Evolutionary conservation across 35 echinoderm and acorn worm species (phyloP).

Genomic region (Stichopus chloronotus): DNA sequence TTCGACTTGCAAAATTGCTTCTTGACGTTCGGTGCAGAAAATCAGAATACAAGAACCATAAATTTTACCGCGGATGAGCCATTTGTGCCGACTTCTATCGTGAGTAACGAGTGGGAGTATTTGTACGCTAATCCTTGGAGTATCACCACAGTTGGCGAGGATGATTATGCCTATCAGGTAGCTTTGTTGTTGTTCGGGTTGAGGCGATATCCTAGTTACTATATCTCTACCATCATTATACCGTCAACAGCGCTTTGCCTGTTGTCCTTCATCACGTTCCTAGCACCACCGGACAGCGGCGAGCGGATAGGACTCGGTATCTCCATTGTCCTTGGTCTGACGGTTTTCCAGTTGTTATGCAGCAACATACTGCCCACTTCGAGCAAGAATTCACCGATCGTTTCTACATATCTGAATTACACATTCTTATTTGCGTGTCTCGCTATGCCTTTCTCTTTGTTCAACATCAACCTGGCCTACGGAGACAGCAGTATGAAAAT

Average conservation of each 20-base stretch:
- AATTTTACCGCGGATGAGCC: no score
- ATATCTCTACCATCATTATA: not conserved
- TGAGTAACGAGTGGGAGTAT: no score
- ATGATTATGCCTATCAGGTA: not conserved
- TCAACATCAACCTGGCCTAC: not conserved
- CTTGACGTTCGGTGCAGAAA: no score
- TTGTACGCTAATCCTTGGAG: no score
- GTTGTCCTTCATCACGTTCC: not conserved
- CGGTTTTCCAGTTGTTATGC: not conserved
- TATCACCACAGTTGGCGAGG: no score
- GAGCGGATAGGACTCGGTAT: not conserved
- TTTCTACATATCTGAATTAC: not conserved
- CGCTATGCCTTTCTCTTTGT: constrained; percentile 25
- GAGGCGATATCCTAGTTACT: not conserved
- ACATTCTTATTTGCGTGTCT: not conserved
- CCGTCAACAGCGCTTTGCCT: not conserved
- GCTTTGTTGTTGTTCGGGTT: not conserved
- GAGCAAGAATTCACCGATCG: not conserved
- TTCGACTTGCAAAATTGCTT: no score
- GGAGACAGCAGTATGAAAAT: not conserved
- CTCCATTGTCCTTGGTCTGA: not conserved
- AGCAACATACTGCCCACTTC: not conserved
- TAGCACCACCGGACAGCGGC: not conserved
- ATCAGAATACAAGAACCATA: no score
- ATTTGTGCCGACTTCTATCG: no score